Evolutionary conservation across 2,113 vertebrate genomes (phyloP), one percentile per base, ranked within the genome.

Genomic region (Rhinoderma darwinii): DNA sequence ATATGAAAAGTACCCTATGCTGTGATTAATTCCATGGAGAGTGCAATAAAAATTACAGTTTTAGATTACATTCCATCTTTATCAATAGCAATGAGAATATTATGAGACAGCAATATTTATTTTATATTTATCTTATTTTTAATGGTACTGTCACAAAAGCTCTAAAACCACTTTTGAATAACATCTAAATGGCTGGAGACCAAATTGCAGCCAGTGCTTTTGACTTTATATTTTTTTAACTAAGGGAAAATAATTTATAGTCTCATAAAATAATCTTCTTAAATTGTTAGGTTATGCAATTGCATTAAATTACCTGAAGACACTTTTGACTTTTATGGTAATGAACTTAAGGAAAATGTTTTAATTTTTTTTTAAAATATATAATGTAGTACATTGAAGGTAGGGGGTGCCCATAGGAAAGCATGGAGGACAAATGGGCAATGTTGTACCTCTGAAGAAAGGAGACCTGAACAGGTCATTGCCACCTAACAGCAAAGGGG

Each of bases 1-100:
- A 61, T 35, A 81, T 81, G 25, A 51, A 81, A 81, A n/a, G 32
- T 61, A 61, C 30, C 2, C 4, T 80, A n/a, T 15, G 35, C 47
- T 59, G 22, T 59, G 77, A 80, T 80, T 80, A 25, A 56, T 81
- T 82, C 14, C 10, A n/a, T 63, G 37, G 14, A 82, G n/a, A n/a
- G 6, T 18, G 79, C n/a, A 82, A 82, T 82, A 63, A 82, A 63
- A 30, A 18, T 43, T 80, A 61, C 20, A 61, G 18, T 22, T 41
- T 80, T 54, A 39, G 35, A 61, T 61, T 82, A 44, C 56, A 63
- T 82, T 82, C 25, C 20, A 5, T 27, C n/a, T 82, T 27, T 44
- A 18, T 82, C 56, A 66, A 39, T 41, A 18, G 18, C 30, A 82
- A 63, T 51, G 44, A 77, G 79, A 82, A 43, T 63, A 63, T 30